Conservation (phyloP, 1,140 invertebrate species). For the Drosophila novamexicana region DNA sequence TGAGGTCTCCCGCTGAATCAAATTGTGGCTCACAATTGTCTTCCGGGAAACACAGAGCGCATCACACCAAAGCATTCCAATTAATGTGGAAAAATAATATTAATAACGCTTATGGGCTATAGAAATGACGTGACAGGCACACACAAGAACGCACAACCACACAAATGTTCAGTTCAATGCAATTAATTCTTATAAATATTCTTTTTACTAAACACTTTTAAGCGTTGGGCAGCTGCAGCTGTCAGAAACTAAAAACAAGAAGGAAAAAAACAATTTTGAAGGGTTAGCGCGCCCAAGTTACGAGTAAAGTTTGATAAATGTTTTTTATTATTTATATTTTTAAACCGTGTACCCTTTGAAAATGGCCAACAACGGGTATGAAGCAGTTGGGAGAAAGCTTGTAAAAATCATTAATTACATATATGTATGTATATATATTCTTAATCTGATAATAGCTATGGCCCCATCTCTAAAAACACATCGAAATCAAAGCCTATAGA, state of each 20-base stretch:
- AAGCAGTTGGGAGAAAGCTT: not conserved
- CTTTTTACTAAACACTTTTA: constrained; percentile 45
- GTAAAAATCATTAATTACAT: too few species aligned
- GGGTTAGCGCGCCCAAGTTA: constrained; percentile 12
- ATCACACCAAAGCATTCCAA: constrained; percentile 43
- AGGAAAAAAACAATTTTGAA: constrained; percentile 2
- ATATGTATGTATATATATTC: too few species aligned
- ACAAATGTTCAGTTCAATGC: constrained; percentile 16
- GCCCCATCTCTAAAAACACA: too few species aligned
- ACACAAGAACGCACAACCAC: not conserved
- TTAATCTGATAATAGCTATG: too few species aligned
- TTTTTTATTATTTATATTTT: constrained; percentile 26
- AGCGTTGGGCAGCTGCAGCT: constrained; percentile 54
- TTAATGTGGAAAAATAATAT: constrained; percentile 67
- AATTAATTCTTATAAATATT: constrained; percentile 45
- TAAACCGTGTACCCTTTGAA: not conserved
- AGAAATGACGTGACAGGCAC: constrained; percentile 14
- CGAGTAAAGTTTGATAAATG: constrained; percentile 62
- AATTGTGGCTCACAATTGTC: constrained; percentile 38
- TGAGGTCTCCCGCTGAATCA: constrained; percentile 28
- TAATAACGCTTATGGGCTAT: constrained; percentile 41
- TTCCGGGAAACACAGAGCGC: constrained; percentile 25
- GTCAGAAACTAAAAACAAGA: constrained; percentile 25
- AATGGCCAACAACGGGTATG: not conserved
- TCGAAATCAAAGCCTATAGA: too few species aligned